Conservation (phyloP, 2,113 vertebrate genomes). For the Scartelaos histophorus region DNA sequence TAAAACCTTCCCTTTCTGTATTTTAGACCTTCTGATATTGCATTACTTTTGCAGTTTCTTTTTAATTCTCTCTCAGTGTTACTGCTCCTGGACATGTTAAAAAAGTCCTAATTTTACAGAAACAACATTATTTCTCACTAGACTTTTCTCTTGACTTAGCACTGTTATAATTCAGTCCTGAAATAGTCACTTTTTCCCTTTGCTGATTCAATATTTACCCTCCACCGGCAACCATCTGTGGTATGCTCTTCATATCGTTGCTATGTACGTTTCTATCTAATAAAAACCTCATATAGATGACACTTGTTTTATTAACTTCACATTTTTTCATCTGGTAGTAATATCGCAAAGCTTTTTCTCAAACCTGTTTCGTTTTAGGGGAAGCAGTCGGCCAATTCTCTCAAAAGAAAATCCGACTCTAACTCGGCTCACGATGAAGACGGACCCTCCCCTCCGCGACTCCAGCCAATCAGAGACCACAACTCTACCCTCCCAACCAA, state of each 20-base stretch:
- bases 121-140: neutral
- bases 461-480: constrained; percentile 75
- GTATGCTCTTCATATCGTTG: neutral
- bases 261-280: neutral
- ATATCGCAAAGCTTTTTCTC: neutral
- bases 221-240: neutral
- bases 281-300: neutral
- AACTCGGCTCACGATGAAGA: constrained; percentile 57
- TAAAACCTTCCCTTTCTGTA: too few relatives aligned
- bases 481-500: constrained; percentile 50
- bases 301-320: neutral
- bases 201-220: neutral
- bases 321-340: neutral
- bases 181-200: neutral
- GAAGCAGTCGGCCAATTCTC: constrained; percentile 56
- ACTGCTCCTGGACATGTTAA: too few relatives aligned
- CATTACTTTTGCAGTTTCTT: too few relatives aligned
- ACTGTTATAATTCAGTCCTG: neutral
- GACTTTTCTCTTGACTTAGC: neutral
- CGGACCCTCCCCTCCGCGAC: constrained; percentile 60
- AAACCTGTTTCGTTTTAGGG: constrained; percentile 39
- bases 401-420: constrained; percentile 74
- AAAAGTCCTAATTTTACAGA: too few relatives aligned
- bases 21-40: too few relatives aligned
- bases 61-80: too few relatives aligned